Base-by-base conservation (phyloP, 2,888 invertebrate genomes). In the Siphlonurus alternatus region DNA sequence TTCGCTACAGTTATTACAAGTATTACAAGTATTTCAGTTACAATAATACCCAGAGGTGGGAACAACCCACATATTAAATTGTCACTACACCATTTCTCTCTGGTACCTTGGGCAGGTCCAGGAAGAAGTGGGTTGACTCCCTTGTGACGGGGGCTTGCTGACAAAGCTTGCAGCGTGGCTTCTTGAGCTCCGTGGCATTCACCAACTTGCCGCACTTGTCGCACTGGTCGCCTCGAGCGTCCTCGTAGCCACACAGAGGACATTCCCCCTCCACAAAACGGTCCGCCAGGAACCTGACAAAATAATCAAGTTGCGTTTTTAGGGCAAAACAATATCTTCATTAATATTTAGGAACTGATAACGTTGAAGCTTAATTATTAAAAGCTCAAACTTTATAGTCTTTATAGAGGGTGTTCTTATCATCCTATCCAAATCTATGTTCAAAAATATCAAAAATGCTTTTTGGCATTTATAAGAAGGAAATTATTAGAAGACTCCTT, bases 201-300 rank as follows among this genome's bases (percentile, higher is more conserved):
- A 99, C 88, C 10, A 99, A 81, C 73, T 94, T 93, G 1, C 97
- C 93, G 73, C 99, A 99, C 69, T 88, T 89, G 76, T 99, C 99
- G 74, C 99, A 99, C 76, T 99, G 99, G 78, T 99, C 99, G 1
- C 99, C 99, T 54, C 99, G 82, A 0, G 99, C 98, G 74, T 91
- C 89, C 69, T 89, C 90, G 76, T 91, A 98, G 2, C 81, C 81
- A 73, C 99, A 99, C 61, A 90, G 84, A 0, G 97, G 98, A 75
- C 99, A 99, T 0, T 83, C 90, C 23, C 99, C 99, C 76, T 96
- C 95, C 0, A 99, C 98, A 77, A 97, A 99, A 63, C 96, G 76
- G 70, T 76, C 76, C 2, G 76, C 75, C 61, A 76, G 69, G 66
- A 72, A 76, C 66, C 74, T 73, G 80, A 63, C 1, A 66, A 51